A percentile compares a stretch with the other conserved stretches of the same genome.
Evolutionary conservation across 2,888 invertebrate species (phyloP).

Genomic region (Periphyllus acericola): DNA sequence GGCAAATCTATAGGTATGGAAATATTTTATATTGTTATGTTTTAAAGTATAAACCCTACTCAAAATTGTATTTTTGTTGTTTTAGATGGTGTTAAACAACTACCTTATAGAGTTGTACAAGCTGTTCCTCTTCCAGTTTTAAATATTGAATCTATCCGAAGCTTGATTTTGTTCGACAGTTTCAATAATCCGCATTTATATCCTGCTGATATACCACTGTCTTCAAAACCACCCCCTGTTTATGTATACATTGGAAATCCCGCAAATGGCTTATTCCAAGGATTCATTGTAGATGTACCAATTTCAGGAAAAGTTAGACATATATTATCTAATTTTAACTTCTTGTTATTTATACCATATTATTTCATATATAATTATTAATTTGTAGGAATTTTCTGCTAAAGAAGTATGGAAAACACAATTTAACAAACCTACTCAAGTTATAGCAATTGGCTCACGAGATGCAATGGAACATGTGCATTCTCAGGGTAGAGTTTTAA

Average conservation of each 20-base stretch:
- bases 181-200: slow-evolving; percentile 76
- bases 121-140: slow-evolving; percentile 76
- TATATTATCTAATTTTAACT: neutral
- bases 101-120: slow-evolving; percentile 80
- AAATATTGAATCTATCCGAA: slow-evolving; percentile 80
- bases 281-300: slow-evolving; percentile 70
- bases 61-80: neutral
- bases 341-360: neutral
- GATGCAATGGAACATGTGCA: slow-evolving; percentile 82
- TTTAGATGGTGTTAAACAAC: slow-evolving; percentile 69
- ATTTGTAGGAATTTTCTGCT: slow-evolving; percentile 71
- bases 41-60: neutral
- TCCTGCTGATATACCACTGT: slow-evolving; percentile 72
- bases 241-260: slow-evolving; percentile 76
- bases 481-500: slow-evolving; percentile 93
- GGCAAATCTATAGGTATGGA: slow-evolving; percentile 71
- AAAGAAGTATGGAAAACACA: slow-evolving; percentile 75
- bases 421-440: slow-evolving; percentile 70
- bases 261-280: slow-evolving; percentile 72
- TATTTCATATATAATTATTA: slow-evolving; percentile 35
- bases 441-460: slow-evolving; percentile 73
- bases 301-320: slow-evolving; percentile 49
- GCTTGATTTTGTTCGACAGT: slow-evolving; percentile 79
- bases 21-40: neutral
- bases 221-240: slow-evolving; percentile 70